Evolutionary conservation across 92 coral and sea anemone species (phyloP).

Genomic region (Palythoa heliodiscus): DNA sequence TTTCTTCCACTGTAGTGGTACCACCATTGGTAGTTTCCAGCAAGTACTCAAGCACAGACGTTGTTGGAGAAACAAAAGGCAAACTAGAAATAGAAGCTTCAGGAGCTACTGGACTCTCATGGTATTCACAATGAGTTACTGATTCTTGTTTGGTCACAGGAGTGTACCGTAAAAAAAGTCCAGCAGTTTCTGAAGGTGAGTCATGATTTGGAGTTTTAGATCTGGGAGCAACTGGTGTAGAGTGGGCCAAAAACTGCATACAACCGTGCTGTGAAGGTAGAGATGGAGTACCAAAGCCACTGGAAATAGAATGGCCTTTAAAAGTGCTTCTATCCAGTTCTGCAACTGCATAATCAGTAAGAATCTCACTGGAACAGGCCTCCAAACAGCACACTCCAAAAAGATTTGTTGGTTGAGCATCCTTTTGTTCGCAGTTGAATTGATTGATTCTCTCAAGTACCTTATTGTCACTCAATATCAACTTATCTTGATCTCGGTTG

Average conservation of each 20-base stretch:
- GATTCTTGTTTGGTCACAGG: not conserved
- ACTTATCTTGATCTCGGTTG: not conserved
- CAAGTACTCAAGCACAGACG: conserved; percentile 1
- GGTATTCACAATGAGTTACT: not conserved
- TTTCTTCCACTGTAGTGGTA: not conserved
- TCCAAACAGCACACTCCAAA: not conserved
- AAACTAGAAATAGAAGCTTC: conserved; percentile 11
- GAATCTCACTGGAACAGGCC: not conserved
- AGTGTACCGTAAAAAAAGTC: not conserved
- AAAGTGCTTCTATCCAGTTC: not conserved
- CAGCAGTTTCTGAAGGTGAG: not conserved
- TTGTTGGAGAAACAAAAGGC: conserved; percentile 21
- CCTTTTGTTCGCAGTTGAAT: not conserved
- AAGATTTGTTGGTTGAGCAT: not conserved
- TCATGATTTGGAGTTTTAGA: not conserved
- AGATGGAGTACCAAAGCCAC: conserved; percentile 15
- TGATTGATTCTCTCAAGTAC: not conserved
- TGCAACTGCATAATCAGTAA: not conserved
- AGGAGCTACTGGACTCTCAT: not conserved
- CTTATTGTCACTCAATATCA: too few species aligned
- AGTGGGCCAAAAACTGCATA: conserved; percentile 19
- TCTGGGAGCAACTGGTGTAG: conserved; percentile 17
- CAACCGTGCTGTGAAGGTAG: not conserved
- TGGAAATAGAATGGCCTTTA: not conserved
- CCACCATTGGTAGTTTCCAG: not conserved